Conservation (phyloP, 2,888 invertebrate species). For the Melinaea marsaeus region DNA sequence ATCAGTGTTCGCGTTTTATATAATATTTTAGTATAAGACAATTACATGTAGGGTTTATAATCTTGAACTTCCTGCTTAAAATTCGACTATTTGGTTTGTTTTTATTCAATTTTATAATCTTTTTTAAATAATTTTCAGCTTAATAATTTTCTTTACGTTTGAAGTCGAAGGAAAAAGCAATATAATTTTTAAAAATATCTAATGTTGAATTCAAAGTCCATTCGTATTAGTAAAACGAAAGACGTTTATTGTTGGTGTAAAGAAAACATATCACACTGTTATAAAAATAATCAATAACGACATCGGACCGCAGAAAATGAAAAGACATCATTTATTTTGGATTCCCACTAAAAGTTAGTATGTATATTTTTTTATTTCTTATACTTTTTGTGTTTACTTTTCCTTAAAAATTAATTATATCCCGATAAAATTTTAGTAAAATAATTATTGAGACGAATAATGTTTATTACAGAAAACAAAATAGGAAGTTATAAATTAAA, state of each 20-base stretch:
- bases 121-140: too few relatives aligned
- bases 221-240: neutral
- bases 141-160: too few relatives aligned
- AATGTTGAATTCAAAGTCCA: neutral
- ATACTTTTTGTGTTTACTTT: neutral
- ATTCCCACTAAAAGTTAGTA: neutral
- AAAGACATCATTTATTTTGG: neutral
- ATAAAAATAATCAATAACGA: conserved; percentile 2
- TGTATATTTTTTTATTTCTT: neutral
- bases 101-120: too few relatives aligned
- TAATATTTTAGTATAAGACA: too few relatives aligned
- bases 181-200: neutral
- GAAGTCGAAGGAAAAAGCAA: conserved; percentile 2
- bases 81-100: too few relatives aligned
- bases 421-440: neutral
- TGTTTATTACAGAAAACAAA: conserved; percentile 49
- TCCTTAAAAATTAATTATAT: neutral
- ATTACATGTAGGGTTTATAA: too few relatives aligned
- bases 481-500: conserved; percentile 43
- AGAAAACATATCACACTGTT: conserved; percentile 8
- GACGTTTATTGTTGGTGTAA: conserved; percentile 11
- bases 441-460: neutral
- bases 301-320: conserved; percentile 14
- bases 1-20: too few relatives aligned
- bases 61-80: too few relatives aligned